A percentile compares a stretch with the other conserved stretches of the same genome.
phyloP scores from a whole-genome alignment of 2,888 invertebrate genomes.

The Xestia sexstrigata region DNA sequence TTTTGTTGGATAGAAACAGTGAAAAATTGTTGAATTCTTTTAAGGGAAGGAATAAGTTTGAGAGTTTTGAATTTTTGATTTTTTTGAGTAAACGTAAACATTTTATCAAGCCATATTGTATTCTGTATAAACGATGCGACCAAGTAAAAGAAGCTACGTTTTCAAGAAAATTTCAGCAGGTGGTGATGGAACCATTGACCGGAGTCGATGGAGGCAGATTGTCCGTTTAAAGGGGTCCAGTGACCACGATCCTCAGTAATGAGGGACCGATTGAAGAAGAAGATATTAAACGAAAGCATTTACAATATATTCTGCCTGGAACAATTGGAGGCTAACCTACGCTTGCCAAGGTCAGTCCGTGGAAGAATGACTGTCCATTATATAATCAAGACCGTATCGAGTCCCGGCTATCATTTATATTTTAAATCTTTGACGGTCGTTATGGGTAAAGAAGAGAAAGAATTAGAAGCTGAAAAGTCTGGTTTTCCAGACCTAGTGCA shows the following conservation, averaged over 20 bases:
- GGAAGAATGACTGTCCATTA: not conserved
- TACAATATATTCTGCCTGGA: not conserved
- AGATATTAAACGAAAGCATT: not conserved
- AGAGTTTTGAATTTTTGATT: not conserved
- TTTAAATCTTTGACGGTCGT: not conserved
- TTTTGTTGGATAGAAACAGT: constrained; percentile 19
- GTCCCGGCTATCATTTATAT: not conserved
- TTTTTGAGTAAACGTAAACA: not conserved
- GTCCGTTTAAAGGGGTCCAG: too few relatives aligned
- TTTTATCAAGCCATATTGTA: not conserved
- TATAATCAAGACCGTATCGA: not conserved
- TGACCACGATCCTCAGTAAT: too few relatives aligned
- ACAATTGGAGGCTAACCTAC: not conserved
- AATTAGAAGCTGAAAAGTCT: not conserved
- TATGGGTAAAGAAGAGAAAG: not conserved
- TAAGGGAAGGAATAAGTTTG: constrained; percentile 6
- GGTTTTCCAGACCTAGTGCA: not conserved
- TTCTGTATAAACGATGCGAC: not conserved
- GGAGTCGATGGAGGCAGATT: too few relatives aligned
- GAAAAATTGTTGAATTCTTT: constrained; percentile 31
- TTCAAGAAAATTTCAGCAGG: too few relatives aligned
- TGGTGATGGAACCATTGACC: too few relatives aligned
- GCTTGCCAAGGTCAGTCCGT: not conserved
- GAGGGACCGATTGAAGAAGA: too few relatives aligned
- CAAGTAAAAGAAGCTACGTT: too few relatives aligned